Evolutionary conservation across 2,888 invertebrate genomes (phyloP), one percentile per base, ranked within the genome.

Genomic region (Agriopis aurantiaria): DNA sequence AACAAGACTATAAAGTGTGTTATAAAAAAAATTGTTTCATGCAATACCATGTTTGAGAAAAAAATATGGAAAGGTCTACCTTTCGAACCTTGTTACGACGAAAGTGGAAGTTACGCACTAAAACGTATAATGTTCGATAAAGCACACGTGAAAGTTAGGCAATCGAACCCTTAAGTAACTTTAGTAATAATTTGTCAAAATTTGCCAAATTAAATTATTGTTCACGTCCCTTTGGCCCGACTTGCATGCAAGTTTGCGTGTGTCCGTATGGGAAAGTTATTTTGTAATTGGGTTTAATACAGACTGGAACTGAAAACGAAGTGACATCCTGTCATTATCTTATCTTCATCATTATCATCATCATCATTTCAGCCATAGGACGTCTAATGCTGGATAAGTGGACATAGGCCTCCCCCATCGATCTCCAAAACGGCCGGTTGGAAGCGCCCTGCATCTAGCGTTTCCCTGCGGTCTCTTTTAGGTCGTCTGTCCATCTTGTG

Each of bases 121-220:
- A 67, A 59, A 65, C 53, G 51, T 56, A 57, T 59, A 49, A 23
- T 46, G 49, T 59, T 59, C 65, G 55, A 55, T 61, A 65, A 71
- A 61, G 68, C 65, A 71, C 52, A 60, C 61, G 69, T 10, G 68
- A 66, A 66, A 72, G 72, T 72, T 64, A 52, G 46, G 58, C 72
- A 64, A 72, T 72, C 68, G 63, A 72, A 72, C 68, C 72, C 63
- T 69, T 56, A 23, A 61, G 68, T 41, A 72, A 72, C 72, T 72
- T 72, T 64, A 69, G 69, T 41, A 69, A 72, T 72, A 72, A 72
- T 72, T 69, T 72, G 69, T 66, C 68, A 60, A 72, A 72, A 69
- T 72, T 68, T 61, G 65, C 43, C 48, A 64, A 68, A 71, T 68
- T 62, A 59, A 68, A 63, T 72, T 65, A 58, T 51, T 65, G 61